A percentile compares a stretch with the other conserved stretches of the same genome.
phyloP scores from a whole-genome alignment of 2,113 vertebrate species.

The Austrofundulus limnaeus region DNA sequence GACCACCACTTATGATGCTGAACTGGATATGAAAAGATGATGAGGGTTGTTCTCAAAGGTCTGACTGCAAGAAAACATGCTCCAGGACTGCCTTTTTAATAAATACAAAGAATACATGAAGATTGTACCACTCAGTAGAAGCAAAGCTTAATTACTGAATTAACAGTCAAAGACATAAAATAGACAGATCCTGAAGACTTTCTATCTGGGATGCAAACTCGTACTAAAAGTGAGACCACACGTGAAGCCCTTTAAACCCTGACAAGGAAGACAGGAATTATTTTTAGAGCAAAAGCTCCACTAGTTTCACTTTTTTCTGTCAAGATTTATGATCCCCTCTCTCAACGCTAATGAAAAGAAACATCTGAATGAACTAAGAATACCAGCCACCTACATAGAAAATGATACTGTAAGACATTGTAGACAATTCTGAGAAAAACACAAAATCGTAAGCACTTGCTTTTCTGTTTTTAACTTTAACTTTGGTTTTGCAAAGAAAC shows the following conservation, averaged over 20 bases:
- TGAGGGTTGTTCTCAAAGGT: slow-evolving; percentile 58
- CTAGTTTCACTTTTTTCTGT: slow-evolving; percentile 54
- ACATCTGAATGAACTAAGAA: slow-evolving; percentile 58
- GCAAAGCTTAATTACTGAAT: neutral
- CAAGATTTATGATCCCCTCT: slow-evolving; percentile 74
- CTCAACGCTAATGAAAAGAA: slow-evolving; percentile 58
- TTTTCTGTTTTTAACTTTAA: slow-evolving; percentile 1
- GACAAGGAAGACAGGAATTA: slow-evolving; percentile 65
- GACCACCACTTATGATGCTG: slow-evolving; percentile 77
- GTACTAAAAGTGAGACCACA: slow-evolving; percentile 79
- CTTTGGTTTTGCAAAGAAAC: neutral
- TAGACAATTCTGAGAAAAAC: slow-evolving; percentile 19
- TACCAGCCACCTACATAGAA: slow-evolving; percentile 78
- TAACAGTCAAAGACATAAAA: neutral
- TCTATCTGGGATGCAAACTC: slow-evolving; percentile 79
- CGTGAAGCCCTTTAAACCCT: slow-evolving; percentile 74
- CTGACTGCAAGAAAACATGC: slow-evolving; percentile 31
- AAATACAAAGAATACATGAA: slow-evolving; percentile 14
- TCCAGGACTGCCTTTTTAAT: slow-evolving; percentile 21
- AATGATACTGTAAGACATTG: slow-evolving; percentile 51
- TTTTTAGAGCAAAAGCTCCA: slow-evolving; percentile 73
- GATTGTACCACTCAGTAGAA: slow-evolving; percentile 27
- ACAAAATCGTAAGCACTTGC: slow-evolving; percentile 8
- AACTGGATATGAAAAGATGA: slow-evolving; percentile 59
- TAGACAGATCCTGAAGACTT: too few relatives aligned